phyloP scores from a whole-genome alignment of 2,888 invertebrate genomes.

The Drosophila colorata region DNA sequence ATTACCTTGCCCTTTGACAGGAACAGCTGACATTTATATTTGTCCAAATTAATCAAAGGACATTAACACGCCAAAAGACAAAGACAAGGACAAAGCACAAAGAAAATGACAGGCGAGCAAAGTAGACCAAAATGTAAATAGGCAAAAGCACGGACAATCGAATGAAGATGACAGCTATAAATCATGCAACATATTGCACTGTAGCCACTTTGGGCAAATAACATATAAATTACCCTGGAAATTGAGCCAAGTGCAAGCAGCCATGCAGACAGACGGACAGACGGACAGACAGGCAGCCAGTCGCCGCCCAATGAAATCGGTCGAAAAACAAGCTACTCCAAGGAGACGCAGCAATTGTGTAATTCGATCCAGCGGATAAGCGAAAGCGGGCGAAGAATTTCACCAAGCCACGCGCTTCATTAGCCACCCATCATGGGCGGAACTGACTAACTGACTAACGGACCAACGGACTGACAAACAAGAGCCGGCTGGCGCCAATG shows the following conservation, averaged over 20 bases:
- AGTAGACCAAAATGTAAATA: slow-evolving; percentile 53
- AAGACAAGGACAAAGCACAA: slow-evolving; percentile 25
- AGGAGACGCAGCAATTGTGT: slow-evolving; percentile 42
- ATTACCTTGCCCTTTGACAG: slow-evolving; percentile 34
- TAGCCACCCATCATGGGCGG: slow-evolving; percentile 42
- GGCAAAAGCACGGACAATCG: slow-evolving; percentile 47
- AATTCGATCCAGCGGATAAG: slow-evolving; percentile 45
- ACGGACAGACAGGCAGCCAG: background rate
- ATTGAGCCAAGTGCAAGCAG: slow-evolving; percentile 67
- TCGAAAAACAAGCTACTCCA: slow-evolving; percentile 31
- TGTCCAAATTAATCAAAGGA: slow-evolving; percentile 74
- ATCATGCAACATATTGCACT: slow-evolving; percentile 76
- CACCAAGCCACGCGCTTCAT: slow-evolving; percentile 55
- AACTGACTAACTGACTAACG: slow-evolving; percentile 10
- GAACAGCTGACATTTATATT: slow-evolving; percentile 62
- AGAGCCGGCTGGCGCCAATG: slow-evolving; percentile 53
- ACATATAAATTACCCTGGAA: slow-evolving; percentile 74
- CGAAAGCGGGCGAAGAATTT: slow-evolving; percentile 23
- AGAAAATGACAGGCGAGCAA: slow-evolving; percentile 35
- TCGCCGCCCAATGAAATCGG: slow-evolving; percentile 29
- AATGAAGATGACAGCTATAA: slow-evolving; percentile 64
- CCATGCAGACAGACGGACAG: background rate
- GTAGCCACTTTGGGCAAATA: slow-evolving; percentile 65
- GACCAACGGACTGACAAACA: slow-evolving; percentile 6
- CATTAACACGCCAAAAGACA: slow-evolving; percentile 56